phyloP scores from a whole-genome alignment of 64 coral and sea anemone genomes.

The Pocillopora damicornis region DNA sequence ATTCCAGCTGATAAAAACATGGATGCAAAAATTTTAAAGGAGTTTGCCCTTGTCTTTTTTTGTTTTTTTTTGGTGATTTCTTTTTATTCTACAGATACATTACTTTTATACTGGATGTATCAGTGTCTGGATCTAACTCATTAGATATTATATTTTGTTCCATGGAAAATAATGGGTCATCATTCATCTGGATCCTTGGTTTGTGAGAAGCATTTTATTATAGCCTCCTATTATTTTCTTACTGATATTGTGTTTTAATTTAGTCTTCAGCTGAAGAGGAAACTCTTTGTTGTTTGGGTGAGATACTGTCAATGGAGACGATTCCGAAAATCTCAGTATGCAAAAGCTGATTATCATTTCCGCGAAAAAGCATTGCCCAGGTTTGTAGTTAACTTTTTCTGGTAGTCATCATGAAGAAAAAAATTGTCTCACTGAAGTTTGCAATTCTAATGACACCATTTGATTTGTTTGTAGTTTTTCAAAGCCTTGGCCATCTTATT shows the following conservation, averaged over 20 bases:
- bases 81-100: no score
- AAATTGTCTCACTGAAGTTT: background rate
- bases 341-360: conserved; percentile 65
- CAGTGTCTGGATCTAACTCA: no score
- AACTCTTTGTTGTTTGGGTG: conserved; percentile 39
- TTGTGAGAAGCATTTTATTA: background rate
- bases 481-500: no score
- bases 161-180: no score
- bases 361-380: conserved; percentile 65
- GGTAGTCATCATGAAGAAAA: background rate
- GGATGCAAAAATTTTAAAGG: no score
- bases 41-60: no score
- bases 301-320: conserved; percentile 65
- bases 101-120: no score
- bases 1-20: no score
- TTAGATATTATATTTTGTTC: no score
- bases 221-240: background rate
- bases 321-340: conserved; percentile 62
- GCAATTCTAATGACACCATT: background rate
- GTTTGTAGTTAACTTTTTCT: conserved; percentile 20
- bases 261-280: conserved; percentile 49
- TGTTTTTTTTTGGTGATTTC: no score
- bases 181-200: background rate
- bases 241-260: background rate
- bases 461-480: background rate